phyloP scores from a whole-genome alignment of 2,113 vertebrate species.

The Microtus montanus region DNA sequence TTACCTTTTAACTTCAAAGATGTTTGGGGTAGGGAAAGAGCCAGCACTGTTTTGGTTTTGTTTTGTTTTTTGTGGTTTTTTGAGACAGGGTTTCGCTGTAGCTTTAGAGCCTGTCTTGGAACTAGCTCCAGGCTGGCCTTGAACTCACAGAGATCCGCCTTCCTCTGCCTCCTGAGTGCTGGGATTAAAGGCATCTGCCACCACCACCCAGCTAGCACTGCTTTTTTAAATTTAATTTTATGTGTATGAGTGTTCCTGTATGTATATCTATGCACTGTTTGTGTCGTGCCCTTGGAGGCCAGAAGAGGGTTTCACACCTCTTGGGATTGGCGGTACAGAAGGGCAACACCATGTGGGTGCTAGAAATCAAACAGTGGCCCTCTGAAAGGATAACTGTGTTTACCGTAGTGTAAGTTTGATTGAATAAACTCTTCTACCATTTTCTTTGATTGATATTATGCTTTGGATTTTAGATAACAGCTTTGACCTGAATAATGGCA shows the following conservation, averaged over 20 bases:
- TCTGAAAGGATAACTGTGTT: conserved; percentile 9
- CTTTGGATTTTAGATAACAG: conserved; percentile 76
- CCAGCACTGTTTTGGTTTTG: background rate
- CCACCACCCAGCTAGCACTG: background rate
- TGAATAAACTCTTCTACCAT: conserved; percentile 31
- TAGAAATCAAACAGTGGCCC: background rate
- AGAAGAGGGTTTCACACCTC: background rate
- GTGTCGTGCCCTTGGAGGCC: background rate
- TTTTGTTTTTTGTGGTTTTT: too few relatives aligned
- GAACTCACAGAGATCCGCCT: too few relatives aligned
- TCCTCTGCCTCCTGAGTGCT: too few relatives aligned
- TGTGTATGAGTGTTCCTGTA: background rate
- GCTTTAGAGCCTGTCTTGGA: too few relatives aligned
- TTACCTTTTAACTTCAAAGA: conserved; percentile 53
- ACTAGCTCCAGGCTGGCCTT: too few relatives aligned
- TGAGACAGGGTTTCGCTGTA: too few relatives aligned
- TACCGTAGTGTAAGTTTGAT: conserved; percentile 30
- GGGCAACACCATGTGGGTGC: background rate
- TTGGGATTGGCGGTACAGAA: background rate
- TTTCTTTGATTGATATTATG: conserved; percentile 27
- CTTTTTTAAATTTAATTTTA: background rate
- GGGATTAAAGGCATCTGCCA: too few relatives aligned
- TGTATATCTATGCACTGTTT: background rate
- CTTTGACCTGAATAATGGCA: conserved; percentile 74
- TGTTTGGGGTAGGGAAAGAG: background rate